A percentile compares a stretch with the other conserved stretches of the same genome.
These are phyloP conservation scores for Tineola bisselliella DNA, from an alignment of 2,888 invertebrate genomes.

Conservation along the genomic window DNA sequence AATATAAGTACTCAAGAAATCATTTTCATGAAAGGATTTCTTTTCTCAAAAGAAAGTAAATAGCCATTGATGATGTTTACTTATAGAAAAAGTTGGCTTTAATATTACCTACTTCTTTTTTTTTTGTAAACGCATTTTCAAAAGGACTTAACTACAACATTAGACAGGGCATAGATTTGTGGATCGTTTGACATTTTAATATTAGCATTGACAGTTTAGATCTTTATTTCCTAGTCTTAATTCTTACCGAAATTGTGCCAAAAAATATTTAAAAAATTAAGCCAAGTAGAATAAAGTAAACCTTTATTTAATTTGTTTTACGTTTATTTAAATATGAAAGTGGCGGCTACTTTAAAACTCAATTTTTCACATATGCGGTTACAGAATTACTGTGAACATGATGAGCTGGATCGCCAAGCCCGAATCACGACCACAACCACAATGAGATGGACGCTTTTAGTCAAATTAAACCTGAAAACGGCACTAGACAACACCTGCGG, in stretches of 20 bases:
- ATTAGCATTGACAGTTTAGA: too few species aligned
- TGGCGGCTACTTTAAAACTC: slow-evolving; percentile 17
- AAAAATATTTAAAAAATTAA: too few species aligned
- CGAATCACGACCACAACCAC: slow-evolving; percentile 44
- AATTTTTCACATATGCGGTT: slow-evolving; percentile 15
- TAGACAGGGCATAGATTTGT: too few species aligned
- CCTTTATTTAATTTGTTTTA: too few species aligned
- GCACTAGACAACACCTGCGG: background rate
- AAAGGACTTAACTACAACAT: too few species aligned
- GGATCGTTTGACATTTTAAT: too few species aligned
- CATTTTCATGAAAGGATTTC: background rate
- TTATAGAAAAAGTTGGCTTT: background rate
- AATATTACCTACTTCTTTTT: too few species aligned
- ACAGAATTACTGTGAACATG: slow-evolving; percentile 19
- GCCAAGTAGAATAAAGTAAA: too few species aligned
- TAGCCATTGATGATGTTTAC: background rate
- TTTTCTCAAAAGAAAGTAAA: background rate
- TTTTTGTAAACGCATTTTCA: too few species aligned
- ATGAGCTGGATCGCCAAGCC: slow-evolving; percentile 6
- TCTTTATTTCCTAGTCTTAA: too few species aligned
- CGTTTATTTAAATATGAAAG: slow-evolving; percentile 17
- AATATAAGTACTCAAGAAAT: background rate
- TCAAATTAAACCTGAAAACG: slow-evolving; percentile 46
- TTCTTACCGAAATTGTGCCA: too few species aligned
- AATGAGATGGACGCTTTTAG: slow-evolving; percentile 61